Percentiles rank a stretch among this genome's conserved stretches.
These are phyloP conservation scores for Aphelocoma californica DNA, from an alignment of 2,797 vertebrate species.

Conservation along the genomic window DNA sequence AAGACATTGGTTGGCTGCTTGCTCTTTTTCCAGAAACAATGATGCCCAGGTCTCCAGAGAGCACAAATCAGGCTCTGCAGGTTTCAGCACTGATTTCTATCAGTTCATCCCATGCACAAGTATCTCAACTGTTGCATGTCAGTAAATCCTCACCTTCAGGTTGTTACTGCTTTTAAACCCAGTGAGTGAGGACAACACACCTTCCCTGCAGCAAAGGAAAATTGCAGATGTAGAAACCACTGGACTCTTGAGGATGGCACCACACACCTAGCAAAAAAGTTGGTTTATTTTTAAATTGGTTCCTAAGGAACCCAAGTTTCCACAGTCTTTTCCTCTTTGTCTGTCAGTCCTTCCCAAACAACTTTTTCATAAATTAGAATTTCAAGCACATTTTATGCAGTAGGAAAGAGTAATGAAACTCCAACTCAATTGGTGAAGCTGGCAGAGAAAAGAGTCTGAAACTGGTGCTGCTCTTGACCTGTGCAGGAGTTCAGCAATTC, in stretches of 20 bases:
- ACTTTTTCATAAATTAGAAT: neutral
- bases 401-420: neutral
- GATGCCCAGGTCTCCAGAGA: neutral
- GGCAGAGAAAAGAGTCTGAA: neutral
- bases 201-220: neutral
- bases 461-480: neutral
- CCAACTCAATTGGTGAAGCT: neutral
- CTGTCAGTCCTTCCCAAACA: conserved; percentile 24
- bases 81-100: neutral
- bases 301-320: conserved; percentile 49
- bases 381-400: neutral
- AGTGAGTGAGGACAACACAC: neutral
- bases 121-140: neutral
- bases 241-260: neutral
- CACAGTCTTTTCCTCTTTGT: neutral
- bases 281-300: conserved; percentile 28
- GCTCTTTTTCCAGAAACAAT: neutral
- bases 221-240: neutral
- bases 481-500: neutral
- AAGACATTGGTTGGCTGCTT: neutral
- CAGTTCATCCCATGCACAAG: neutral
- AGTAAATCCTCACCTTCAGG: neutral
- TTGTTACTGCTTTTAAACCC: neutral
- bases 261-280: neutral
- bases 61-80: neutral